A percentile compares a stretch with the other conserved stretches of the same genome.
These are phyloP conservation scores for Myotis davidii DNA, from an alignment of 2,113 vertebrate genomes.

Conservation along the genomic window DNA sequence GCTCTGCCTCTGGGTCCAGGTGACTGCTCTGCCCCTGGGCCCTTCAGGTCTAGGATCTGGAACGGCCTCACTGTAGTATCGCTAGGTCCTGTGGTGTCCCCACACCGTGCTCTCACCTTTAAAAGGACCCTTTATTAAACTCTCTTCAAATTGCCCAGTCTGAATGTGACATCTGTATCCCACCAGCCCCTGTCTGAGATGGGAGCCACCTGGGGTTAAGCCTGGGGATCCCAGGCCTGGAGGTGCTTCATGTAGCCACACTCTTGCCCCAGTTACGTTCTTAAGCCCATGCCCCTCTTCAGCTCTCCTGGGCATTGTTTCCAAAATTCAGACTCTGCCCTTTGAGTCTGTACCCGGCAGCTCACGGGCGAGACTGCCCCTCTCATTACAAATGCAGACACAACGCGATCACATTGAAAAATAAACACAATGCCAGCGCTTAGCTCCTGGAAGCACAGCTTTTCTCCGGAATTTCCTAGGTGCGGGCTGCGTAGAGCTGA, in stretches of 20 bases:
- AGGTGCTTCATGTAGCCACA: not conserved
- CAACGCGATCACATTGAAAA: constrained; percentile 39
- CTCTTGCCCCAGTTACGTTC: not conserved
- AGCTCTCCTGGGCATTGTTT: not conserved
- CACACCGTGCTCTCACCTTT: not conserved
- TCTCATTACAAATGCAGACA: constrained; percentile 8
- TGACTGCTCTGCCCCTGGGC: not conserved
- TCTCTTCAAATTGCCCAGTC: not conserved
- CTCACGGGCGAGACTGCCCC: not conserved
- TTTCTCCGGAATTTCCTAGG: constrained; percentile 46
- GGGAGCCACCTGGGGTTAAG: not conserved
- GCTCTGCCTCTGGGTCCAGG: not conserved
- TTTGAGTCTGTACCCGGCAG: not conserved
- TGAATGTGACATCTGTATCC: not conserved
- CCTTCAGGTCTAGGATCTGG: not conserved
- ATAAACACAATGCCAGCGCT: constrained; percentile 16
- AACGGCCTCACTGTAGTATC: not conserved
- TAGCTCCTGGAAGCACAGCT: constrained; percentile 20
- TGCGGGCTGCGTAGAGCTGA: constrained; percentile 15
- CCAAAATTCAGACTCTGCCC: not conserved
- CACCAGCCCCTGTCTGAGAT: not conserved
- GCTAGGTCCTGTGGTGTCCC: not conserved
- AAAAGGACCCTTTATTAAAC: not conserved
- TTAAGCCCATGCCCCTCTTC: rapidly evolving
- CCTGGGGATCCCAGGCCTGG: rapidly evolving